Base-by-base conservation (phyloP, 2,113 vertebrate genomes). In the Ochotona princeps region DNA sequence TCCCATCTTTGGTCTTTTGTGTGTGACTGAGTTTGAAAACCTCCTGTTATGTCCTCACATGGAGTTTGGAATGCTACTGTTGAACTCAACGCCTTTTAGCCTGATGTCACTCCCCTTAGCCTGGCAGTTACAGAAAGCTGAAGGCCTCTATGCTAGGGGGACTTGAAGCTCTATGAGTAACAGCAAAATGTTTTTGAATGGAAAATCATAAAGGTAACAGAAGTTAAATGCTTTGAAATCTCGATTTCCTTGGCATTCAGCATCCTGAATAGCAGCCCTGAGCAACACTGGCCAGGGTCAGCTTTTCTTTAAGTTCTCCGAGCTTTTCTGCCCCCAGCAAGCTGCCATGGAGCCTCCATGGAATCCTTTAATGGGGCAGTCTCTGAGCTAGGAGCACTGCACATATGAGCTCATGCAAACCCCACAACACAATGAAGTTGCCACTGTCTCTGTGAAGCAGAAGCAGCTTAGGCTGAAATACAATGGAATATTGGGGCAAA, bases 111-210 rank as follows among this genome's bases (percentile, higher is more conserved):
- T 0, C 9, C 30, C n/a, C 7, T 84, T 60, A 35, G 32, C 17
- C 30, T 83, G 10, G 28, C 25, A 32, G 17, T 30, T 28, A 32
- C 38, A 38, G 30, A 28, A 44, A 74, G 61, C 8, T 20, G 20
- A 8, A 89, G 47, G 69, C 51, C 51, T 80, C 30, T 38, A 14
- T 32, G 30, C 44, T 82, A 67, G 25, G 69, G 7, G 70, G 83
- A 89, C 20, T 86, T 79, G 81, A 72, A 87, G 54, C 78, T 92
- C 35, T 38, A 38, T 65, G 7, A 15, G 60, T 85, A 74, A 83
- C n/a, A 74, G n/a, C 6, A 57, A 70, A 15, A 30, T 10, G 20
- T 26, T 75, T 75, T 80, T 47, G 0, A 57, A 78, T 21, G 57
- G 12, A 69, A 84, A 72, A 44, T 65, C 51, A 78, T 25, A 83